Conservation (phyloP, 1,140 invertebrate species). For the Leguminivora glycinivorella region DNA sequence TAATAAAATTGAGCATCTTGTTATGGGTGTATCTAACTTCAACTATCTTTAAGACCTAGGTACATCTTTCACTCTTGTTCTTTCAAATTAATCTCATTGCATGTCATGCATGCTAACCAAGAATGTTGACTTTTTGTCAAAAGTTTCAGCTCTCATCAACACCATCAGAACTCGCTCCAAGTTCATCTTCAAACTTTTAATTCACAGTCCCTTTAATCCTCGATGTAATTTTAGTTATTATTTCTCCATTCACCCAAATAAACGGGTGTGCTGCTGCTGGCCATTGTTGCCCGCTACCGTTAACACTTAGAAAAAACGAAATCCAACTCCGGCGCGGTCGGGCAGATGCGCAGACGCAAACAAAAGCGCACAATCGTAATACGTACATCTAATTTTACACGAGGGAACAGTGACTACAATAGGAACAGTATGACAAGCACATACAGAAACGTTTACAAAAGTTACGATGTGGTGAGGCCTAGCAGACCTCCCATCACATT, state of each 20-base stretch:
- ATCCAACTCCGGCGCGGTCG: constrained; percentile 64
- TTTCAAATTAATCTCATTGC: no score
- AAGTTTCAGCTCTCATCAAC: no score
- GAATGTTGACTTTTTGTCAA: no score
- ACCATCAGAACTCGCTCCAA: background rate
- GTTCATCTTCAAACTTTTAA: background rate
- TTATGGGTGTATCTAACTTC: no score
- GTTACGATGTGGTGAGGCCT: no score
- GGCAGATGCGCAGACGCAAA: constrained; percentile 66
- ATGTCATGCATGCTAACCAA: no score
- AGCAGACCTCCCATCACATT: no score
- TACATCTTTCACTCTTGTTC: no score
- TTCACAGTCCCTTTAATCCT: background rate
- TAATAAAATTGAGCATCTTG: no score
- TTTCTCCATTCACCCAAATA: background rate
- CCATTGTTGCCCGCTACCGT: constrained; percentile 17
- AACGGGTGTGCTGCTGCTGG: background rate
- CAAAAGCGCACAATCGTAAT: constrained; percentile 54
- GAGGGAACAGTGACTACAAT: constrained; percentile 23
- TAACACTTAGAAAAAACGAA: constrained; percentile 46
- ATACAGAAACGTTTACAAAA: background rate
- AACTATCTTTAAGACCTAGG: no score
- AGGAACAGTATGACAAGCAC: constrained; percentile 2
- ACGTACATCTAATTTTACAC: constrained; percentile 65
- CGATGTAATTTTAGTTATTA: background rate